These are phyloP conservation scores for Aurelia coerulea DNA, from an alignment of 30 jellyfish, hydroid and myxozoan species.

Conservation along the genomic window DNA sequence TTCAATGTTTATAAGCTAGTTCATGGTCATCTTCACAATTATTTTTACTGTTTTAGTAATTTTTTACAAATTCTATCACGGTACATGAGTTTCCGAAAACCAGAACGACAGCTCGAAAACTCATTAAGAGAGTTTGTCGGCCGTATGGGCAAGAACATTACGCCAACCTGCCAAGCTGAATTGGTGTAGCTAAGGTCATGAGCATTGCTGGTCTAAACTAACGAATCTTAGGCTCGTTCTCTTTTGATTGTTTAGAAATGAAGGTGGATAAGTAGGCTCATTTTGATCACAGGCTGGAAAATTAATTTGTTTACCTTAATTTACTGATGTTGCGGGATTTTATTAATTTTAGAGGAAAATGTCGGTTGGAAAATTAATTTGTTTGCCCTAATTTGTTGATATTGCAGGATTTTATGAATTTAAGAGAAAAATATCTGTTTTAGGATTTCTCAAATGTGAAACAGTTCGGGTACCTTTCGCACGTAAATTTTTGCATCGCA, in stretches of 20 bases:
- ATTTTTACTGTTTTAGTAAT: slow-evolving; percentile 18
- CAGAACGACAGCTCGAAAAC: neutral
- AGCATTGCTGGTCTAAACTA: slow-evolving; percentile 24
- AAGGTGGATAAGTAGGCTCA: too few relatives aligned
- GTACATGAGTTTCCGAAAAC: slow-evolving; percentile 3
- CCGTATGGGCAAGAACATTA: slow-evolving; percentile 33
- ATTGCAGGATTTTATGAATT: too few relatives aligned
- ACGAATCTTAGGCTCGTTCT: neutral
- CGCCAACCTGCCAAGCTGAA: slow-evolving; percentile 41
- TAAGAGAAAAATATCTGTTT: too few relatives aligned
- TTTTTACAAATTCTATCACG: slow-evolving; percentile 12
- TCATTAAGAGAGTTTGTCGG: neutral
- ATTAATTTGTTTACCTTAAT: too few relatives aligned
- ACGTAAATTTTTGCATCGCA: too few relatives aligned
- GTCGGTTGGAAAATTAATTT: too few relatives aligned
- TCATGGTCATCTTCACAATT: slow-evolving; percentile 3
- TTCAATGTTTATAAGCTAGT: slow-evolving; percentile 3
- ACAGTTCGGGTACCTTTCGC: too few relatives aligned
- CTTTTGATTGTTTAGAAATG: neutral
- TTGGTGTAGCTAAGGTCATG: slow-evolving; percentile 30
- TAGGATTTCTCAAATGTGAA: too few relatives aligned
- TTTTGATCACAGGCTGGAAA: too few relatives aligned
- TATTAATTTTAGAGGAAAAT: too few relatives aligned
- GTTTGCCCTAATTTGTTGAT: too few relatives aligned
- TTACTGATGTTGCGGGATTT: too few relatives aligned